Percentiles rank a stretch among this genome's conserved stretches.
These are phyloP conservation scores for Pentamera pediparva DNA, from an alignment of 53 echinoderm and acorn worm species.

Conservation along the genomic window DNA sequence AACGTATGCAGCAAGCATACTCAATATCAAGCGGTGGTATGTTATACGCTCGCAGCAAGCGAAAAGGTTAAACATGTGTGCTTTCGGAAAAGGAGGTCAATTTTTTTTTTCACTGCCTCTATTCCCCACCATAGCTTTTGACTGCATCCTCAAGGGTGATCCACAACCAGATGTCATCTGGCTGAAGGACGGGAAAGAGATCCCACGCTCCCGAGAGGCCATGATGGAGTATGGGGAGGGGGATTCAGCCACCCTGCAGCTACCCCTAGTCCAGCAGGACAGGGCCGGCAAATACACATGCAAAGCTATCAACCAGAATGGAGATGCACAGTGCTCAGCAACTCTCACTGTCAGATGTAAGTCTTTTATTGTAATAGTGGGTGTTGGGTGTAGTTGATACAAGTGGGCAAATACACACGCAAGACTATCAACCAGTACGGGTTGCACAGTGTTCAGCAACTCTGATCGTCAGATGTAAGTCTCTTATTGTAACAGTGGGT, in stretches of 20 bases:
- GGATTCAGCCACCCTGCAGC: constrained; percentile 13
- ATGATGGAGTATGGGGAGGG: constrained; percentile 84
- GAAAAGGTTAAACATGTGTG: too few species aligned
- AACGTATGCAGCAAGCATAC: too few species aligned
- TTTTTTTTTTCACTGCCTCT: not conserved
- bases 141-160: constrained; percentile 87
- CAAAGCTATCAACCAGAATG: constrained; percentile 78
- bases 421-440: not conserved
- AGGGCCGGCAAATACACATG: constrained; percentile 65
- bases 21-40: too few species aligned
- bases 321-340: constrained; percentile 68
- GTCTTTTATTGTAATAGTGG: too few species aligned
- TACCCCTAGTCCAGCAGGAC: constrained; percentile 20
- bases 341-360: constrained; percentile 69
- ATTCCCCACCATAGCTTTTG: constrained; percentile 48
- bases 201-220: constrained; percentile 52
- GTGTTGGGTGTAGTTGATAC: not conserved
- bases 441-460: not conserved
- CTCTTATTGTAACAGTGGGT: not conserved
- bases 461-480: not conserved
- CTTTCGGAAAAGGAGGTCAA: too few species aligned
- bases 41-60: too few species aligned
- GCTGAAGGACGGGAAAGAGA: constrained; percentile 60
- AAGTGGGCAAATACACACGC: not conserved
- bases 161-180: constrained; percentile 92